Base-by-base conservation (phyloP, 2,797 vertebrate genomes). In the Sebastes trivittatus region DNA sequence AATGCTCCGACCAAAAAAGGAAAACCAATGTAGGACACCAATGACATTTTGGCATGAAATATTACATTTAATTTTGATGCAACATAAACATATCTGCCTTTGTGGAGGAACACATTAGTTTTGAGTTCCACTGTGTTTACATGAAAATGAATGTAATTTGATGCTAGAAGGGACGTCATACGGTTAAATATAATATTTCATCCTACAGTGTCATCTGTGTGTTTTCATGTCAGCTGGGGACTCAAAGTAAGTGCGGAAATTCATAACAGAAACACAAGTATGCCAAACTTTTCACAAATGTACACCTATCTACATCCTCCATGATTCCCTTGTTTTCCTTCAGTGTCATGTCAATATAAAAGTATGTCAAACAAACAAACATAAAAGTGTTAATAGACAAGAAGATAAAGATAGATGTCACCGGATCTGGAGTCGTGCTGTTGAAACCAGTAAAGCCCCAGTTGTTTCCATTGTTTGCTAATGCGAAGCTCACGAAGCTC, bases 381-480 rank as follows among this genome's bases (percentile, higher is more conserved):
- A 22, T 30, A 61, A 69, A 77, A 32, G 52, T 27, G 11, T 25
- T 18, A 59, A 29, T 16, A 71, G 49, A 54, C 49, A 25, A 60
- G 23, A 79, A 46, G 23, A 81, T 55, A 61, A 75, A 82, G 34
- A 77, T 8, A 72, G 52, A 56, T 20, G 56, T 76, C 77, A 82
- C 23, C 46, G 29, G 32, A 60, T 83, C 54, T 69, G 7, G 23
- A 60, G 72, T 23, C 54, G 55, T 30, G 52, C 72, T 29, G 52
- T 6, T 82, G 27, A 78, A 69, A 75, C 29, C 3, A 4, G 52
- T 58, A 52, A 78, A 68, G 34, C 32, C 29, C 34, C 27, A 70
- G 55, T 52, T 20, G 23, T 71, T 71, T 36, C 18, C 6, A 68
- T 60, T 67, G 72, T 89, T 81, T 84, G 34, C 32, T 34, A 58